Conservation (phyloP, 2,113 vertebrate genomes). For the Ascaphus truei region DNA sequence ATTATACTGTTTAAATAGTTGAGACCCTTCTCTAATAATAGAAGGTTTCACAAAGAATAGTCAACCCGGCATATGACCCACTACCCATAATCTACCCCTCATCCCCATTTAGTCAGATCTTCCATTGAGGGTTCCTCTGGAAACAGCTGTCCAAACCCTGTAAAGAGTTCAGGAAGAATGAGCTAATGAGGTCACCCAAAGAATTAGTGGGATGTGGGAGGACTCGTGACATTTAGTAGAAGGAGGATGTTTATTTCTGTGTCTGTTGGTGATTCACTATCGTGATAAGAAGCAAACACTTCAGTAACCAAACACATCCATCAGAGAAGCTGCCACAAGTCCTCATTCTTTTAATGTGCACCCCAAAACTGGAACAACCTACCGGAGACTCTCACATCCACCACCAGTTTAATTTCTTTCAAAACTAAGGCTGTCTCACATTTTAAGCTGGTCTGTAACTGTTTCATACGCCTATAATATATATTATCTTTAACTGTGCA, state of each 20-base stretch:
- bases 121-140: constrained; percentile 9
- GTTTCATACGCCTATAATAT: too few species aligned
- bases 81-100: not conserved
- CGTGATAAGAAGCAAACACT: not conserved
- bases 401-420: too few species aligned
- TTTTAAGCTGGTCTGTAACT: too few species aligned
- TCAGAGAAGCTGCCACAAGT: not conserved
- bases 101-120: not conserved
- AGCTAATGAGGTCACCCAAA: constrained; percentile 11
- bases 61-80: constrained; percentile 5
- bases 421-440: too few species aligned
- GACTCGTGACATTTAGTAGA: constrained; percentile 19
- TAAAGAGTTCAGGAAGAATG: not conserved
- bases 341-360: too few species aligned
- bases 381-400: too few species aligned
- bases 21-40: constrained; percentile 4
- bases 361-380: too few species aligned
- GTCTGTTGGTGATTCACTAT: constrained; percentile 6
- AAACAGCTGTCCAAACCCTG: constrained; percentile 18
- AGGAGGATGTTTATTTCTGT: not conserved
- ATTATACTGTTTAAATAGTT: constrained; percentile 5
- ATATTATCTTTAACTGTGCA: too few species aligned
- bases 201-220: constrained; percentile 19
- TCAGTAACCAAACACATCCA: not conserved
- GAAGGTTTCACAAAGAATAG: not conserved